Conservation (phyloP, 2,888 invertebrate species). For the Anorthoa munda region DNA sequence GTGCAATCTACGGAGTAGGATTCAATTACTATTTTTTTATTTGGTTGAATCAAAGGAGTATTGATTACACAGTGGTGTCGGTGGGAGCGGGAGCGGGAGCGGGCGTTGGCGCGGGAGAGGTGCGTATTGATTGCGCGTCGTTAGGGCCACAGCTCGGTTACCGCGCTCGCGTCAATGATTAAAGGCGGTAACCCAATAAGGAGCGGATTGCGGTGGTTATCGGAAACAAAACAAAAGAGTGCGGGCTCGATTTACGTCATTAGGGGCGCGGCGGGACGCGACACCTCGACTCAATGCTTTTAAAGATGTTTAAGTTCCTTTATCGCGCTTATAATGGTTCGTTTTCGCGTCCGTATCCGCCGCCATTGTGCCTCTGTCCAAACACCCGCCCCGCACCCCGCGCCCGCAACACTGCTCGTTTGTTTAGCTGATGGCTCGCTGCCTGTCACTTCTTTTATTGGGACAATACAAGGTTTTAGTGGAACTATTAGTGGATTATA, state of each 20-base stretch:
- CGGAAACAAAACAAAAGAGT: conserved; percentile 86
- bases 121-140: conserved; percentile 80
- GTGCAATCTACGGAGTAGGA: conserved; percentile 68
- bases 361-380: conserved; percentile 83
- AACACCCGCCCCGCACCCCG: conserved; percentile 70
- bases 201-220: conserved; percentile 79
- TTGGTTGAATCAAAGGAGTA: conserved; percentile 83
- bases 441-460: conserved; percentile 71
- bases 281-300: conserved; percentile 78
- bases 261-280: conserved; percentile 72
- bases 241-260: conserved; percentile 86
- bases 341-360: conserved; percentile 81
- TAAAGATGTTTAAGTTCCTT: conserved; percentile 72
- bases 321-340: conserved; percentile 74
- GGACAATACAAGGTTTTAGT: conserved; percentile 71
- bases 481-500: conserved; percentile 63
- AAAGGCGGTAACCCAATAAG: conserved; percentile 88
- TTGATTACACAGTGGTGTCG: conserved; percentile 81
- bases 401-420: conserved; percentile 72
- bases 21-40: conserved; percentile 81
- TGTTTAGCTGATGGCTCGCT: conserved; percentile 67
- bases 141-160: conserved; percentile 74
- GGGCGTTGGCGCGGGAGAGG: conserved; percentile 36
- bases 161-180: conserved; percentile 82
- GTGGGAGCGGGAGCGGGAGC: conserved; percentile 37